Evolutionary conservation across 2,797 vertebrate genomes (phyloP).

Genomic region (Fundulus diaphanus): DNA sequence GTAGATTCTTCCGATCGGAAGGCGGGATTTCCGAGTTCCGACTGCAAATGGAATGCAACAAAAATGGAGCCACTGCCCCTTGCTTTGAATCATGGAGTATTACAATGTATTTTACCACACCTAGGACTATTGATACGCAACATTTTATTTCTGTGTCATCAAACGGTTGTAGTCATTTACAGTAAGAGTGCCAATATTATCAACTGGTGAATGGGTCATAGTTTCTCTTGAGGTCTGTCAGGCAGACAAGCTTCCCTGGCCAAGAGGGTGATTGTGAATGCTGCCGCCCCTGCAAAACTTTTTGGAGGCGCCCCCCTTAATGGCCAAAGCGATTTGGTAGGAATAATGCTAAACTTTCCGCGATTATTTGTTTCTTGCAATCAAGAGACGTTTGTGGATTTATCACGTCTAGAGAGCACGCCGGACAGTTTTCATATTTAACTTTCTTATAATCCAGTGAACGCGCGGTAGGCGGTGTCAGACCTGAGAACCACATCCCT

Average conservation of each 20-base stretch:
- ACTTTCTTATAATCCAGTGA: background rate
- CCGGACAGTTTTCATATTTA: background rate
- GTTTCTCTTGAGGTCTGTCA: background rate
- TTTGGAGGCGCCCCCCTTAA: background rate
- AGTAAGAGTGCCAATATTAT: background rate
- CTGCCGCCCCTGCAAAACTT: too few species aligned
- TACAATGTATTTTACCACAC: background rate
- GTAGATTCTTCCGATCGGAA: too few species aligned
- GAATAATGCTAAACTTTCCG: background rate
- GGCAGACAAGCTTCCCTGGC: background rate
- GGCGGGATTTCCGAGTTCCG: too few species aligned
- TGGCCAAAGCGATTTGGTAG: background rate
- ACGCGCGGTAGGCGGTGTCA: constrained; percentile 61
- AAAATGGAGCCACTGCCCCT: background rate
- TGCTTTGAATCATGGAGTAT: background rate
- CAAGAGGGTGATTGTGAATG: background rate
- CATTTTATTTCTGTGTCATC: background rate
- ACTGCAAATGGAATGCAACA: too few species aligned
- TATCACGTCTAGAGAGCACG: too few species aligned
- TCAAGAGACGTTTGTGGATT: background rate
- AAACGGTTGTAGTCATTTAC: background rate
- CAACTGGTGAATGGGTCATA: background rate
- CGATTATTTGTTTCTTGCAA: background rate
- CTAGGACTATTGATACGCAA: background rate
- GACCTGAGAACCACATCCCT: constrained; percentile 41